These are phyloP conservation scores for Paedocypris sp. DNA, from an alignment of 2,113 vertebrate species.

Conservation along the genomic window DNA sequence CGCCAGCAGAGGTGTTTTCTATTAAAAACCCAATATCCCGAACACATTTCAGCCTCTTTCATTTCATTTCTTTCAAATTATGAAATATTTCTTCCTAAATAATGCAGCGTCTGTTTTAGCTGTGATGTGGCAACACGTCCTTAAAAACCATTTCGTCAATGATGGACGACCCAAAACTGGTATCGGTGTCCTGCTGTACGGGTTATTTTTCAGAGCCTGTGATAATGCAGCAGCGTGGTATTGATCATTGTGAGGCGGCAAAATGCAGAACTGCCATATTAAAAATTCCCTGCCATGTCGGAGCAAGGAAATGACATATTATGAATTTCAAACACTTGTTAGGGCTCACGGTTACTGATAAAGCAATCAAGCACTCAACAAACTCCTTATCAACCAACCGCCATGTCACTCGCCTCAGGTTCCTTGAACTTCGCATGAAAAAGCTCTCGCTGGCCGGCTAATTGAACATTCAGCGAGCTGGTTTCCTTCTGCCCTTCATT, in stretches of 20 bases:
- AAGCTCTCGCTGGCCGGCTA: not conserved
- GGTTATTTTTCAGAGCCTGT: not conserved
- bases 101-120: conserved; percentile 3
- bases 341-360: not conserved
- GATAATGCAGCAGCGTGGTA: not conserved
- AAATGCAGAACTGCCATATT: not conserved
- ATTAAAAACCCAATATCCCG: not conserved
- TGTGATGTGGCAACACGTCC: not conserved
- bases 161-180: not conserved
- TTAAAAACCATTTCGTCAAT: not conserved
- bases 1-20: not conserved
- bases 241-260: not conserved
- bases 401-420: conserved; percentile 1
- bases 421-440: conserved; percentile 2
- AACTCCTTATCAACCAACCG: not conserved
- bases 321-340: not conserved
- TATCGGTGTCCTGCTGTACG: not conserved
- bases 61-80: not conserved
- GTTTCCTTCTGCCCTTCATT: not conserved
- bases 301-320: not conserved
- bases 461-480: conserved; percentile 1
- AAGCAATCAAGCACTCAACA: not conserved
- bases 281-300: not conserved
- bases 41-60: not conserved
- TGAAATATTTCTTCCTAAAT: not conserved